A percentile compares a stretch with the other conserved stretches of the same genome.
Evolutionary conservation across 2,113 vertebrate species (phyloP).

Genomic region (Corythaeola cristata): DNA sequence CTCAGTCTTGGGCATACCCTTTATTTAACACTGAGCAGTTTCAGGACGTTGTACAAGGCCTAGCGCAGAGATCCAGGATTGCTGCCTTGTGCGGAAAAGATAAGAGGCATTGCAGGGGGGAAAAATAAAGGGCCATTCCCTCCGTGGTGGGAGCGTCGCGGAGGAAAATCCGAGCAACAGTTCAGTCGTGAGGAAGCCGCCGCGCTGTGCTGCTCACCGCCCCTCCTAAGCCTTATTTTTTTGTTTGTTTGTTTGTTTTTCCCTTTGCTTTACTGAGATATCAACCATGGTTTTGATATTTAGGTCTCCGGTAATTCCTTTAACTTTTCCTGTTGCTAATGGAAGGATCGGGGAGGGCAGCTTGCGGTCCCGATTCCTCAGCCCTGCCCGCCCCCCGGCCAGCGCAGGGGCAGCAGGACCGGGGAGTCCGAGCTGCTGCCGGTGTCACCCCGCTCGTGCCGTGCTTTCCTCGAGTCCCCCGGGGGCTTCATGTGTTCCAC

Average conservation of each 20-base stretch:
- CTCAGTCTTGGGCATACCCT: accelerated
- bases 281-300: background rate
- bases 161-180: background rate
- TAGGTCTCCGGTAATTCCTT: background rate
- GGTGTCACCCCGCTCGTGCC: background rate
- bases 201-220: background rate
- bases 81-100: background rate
- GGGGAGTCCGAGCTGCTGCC: background rate
- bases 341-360: background rate
- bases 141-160: background rate
- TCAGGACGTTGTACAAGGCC: background rate
- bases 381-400: background rate
- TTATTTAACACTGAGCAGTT: background rate
- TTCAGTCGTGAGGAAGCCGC: background rate
- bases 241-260: background rate
- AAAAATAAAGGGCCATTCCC: background rate
- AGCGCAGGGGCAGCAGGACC: background rate
- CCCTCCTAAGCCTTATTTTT: background rate
- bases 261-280: background rate
- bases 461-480: background rate
- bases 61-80: background rate
- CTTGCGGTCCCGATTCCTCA: background rate
- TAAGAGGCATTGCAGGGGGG: background rate
- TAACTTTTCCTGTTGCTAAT: background rate
- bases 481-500: background rate